Evolutionary conservation across 2,888 invertebrate species (phyloP).

Genomic region (Heliconius aoede): DNA sequence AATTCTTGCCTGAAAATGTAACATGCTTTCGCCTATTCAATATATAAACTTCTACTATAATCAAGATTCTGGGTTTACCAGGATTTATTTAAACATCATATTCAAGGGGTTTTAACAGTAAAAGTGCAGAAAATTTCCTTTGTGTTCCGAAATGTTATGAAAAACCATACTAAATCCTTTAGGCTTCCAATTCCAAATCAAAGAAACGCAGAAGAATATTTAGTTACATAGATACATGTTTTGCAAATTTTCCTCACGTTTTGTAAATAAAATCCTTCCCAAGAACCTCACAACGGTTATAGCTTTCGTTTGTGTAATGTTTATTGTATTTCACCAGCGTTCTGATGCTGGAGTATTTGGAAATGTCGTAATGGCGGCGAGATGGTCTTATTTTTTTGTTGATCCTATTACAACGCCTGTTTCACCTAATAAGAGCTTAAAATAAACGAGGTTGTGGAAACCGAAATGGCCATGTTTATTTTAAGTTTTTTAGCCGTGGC

Average conservation of each 20-base stretch:
- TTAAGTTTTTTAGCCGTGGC: not conserved
- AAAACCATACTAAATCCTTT: no score
- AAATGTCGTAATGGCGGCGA: not conserved
- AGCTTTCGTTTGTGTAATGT: not conserved
- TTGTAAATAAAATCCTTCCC: not conserved
- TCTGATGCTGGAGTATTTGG: not conserved
- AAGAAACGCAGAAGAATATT: not conserved
- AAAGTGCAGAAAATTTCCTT: no score
- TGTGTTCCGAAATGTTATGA: no score
- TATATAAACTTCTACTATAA: no score
- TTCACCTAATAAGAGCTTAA: slow-evolving; percentile 4
- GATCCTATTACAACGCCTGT: not conserved
- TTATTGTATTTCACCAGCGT: slow-evolving; percentile 1
- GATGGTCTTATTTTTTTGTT: not conserved
- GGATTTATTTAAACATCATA: no score
- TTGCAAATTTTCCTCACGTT: not conserved
- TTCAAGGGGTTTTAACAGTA: no score
- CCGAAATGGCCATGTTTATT: not conserved
- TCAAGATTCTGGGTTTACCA: no score
- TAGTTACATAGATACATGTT: not conserved
- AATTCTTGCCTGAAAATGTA: not conserved
- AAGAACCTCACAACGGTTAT: not conserved
- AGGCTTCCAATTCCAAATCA: not conserved
- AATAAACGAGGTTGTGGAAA: not conserved
- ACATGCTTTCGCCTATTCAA: not conserved